These are phyloP conservation scores for Macrophya annulata DNA, from an alignment of 2,888 invertebrate genomes.

Conservation along the genomic window DNA sequence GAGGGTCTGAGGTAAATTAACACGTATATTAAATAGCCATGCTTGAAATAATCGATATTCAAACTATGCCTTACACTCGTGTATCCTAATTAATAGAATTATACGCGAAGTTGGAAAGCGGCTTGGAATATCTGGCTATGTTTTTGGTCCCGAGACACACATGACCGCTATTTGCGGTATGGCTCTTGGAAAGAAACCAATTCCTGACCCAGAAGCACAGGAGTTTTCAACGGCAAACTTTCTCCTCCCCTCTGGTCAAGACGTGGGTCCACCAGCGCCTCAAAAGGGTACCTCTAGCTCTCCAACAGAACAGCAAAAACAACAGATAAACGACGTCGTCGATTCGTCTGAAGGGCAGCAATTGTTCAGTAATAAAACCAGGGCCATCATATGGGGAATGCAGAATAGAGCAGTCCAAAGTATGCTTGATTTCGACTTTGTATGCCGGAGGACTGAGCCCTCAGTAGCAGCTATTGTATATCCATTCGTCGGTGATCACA, in stretches of 20 bases:
- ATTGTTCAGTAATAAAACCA: constrained; percentile 92
- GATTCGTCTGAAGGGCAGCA: constrained; percentile 74
- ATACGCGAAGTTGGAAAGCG: constrained; percentile 80
- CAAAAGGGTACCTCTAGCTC: constrained; percentile 60
- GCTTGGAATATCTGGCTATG: constrained; percentile 95
- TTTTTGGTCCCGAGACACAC: constrained; percentile 99
- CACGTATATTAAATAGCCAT: constrained; percentile 3
- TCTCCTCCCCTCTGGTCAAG: constrained; percentile 89
- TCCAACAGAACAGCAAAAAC: not conserved
- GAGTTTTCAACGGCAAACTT: constrained; percentile 95
- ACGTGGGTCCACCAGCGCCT: constrained; percentile 73
- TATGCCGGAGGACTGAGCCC: constrained; percentile 93
- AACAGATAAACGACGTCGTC: constrained; percentile 15
- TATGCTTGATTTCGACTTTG: constrained; percentile 98
- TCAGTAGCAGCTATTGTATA: constrained; percentile 98
- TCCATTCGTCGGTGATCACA: constrained; percentile 99
- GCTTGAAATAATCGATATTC: constrained; percentile 12
- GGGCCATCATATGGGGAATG: constrained; percentile 99
- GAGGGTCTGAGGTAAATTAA: constrained; percentile 90
- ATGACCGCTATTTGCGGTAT: constrained; percentile 99
- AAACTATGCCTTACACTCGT: not conserved
- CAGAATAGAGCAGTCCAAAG: constrained; percentile 98
- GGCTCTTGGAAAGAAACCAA: constrained; percentile 94
- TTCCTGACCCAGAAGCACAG: constrained; percentile 87
- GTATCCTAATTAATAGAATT: constrained; percentile 67